These are phyloP conservation scores for Protobothrops flavoviridis DNA, from an alignment of 2,113 vertebrate species.

Conservation along the genomic window DNA sequence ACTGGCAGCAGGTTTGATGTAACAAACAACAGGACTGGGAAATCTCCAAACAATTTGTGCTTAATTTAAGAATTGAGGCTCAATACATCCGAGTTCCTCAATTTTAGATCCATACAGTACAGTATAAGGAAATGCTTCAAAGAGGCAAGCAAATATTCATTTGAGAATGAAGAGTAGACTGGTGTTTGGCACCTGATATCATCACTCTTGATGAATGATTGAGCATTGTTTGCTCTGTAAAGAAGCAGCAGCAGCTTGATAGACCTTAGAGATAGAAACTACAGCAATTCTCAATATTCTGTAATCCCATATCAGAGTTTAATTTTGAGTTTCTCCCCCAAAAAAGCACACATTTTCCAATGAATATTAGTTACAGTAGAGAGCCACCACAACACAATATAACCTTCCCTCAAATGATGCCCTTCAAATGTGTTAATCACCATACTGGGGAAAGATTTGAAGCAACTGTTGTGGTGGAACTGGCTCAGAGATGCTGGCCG, in stretches of 20 bases:
- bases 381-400: background rate
- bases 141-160: background rate
- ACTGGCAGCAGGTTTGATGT: constrained; percentile 7
- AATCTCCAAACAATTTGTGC: constrained; percentile 50
- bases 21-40: constrained; percentile 42
- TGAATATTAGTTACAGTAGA: background rate
- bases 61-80: constrained; percentile 45
- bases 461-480: background rate
- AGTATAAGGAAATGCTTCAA: constrained; percentile 3
- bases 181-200: constrained; percentile 24
- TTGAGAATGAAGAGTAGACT: constrained; percentile 37
- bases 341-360: constrained; percentile 20
- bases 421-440: background rate
- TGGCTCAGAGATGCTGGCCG: background rate
- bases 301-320: background rate
- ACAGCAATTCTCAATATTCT: background rate
- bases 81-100: constrained; percentile 42
- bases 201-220: constrained; percentile 13
- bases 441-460: background rate
- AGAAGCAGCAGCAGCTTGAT: constrained; percentile 1
- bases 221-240: background rate
- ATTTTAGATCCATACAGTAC: constrained; percentile 39
- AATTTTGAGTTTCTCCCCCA: background rate
- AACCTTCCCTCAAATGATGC: background rate
- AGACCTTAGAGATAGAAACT: too few species aligned